Conservation (phyloP, 2,797 vertebrate species). For the Pyrocephalus nanus region DNA sequence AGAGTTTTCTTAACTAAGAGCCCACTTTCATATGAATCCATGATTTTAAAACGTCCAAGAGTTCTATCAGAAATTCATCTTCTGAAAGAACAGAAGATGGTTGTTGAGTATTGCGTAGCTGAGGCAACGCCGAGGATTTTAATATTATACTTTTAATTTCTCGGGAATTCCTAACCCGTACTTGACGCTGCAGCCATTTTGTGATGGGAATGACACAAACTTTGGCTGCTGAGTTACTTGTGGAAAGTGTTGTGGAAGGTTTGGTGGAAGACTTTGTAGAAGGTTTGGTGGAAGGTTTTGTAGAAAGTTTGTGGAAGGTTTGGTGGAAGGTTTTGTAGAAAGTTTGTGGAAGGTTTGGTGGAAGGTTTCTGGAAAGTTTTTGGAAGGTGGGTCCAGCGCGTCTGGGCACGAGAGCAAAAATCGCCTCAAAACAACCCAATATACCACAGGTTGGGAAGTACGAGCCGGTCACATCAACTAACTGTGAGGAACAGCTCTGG, state of each 20-base stretch:
- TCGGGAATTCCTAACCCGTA: not conserved
- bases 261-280: not conserved
- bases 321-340: not conserved
- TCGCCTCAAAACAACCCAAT: not conserved
- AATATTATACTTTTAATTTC: not conserved
- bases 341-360: not conserved
- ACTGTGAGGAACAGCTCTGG: not conserved
- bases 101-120: not conserved
- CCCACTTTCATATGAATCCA: not conserved
- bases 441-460: not conserved
- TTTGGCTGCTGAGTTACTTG: fast-evolving
- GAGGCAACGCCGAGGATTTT: fast-evolving
- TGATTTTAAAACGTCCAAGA: not conserved
- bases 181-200: not conserved
- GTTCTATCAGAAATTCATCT: not conserved
- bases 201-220: not conserved
- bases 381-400: no score
- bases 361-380: not conserved
- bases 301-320: not conserved
- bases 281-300: no score
- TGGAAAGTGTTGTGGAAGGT: not conserved
- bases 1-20: not conserved
- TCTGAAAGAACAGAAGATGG: not conserved
- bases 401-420: not conserved
- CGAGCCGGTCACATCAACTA: fast-evolving